Percentiles rank a stretch among this genome's conserved stretches.
These are phyloP conservation scores for Chaetura pelagica DNA, from an alignment of 2,113 vertebrate genomes.

Conservation along the genomic window DNA sequence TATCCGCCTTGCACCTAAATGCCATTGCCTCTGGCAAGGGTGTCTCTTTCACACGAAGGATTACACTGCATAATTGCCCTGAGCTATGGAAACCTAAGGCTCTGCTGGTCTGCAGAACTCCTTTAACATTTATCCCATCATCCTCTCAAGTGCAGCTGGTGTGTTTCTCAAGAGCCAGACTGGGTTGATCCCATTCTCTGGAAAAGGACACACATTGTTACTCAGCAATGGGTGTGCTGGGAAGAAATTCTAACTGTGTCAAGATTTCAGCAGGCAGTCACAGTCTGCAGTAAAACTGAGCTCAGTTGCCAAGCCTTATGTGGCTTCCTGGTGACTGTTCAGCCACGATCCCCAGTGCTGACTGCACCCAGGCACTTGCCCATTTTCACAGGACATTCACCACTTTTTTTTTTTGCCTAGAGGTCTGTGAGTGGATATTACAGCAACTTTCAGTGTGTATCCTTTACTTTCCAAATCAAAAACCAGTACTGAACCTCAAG, in stretches of 20 bases:
- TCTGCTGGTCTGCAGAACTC: conserved; percentile 26
- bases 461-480: not conserved
- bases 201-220: conserved; percentile 55
- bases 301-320: not conserved
- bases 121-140: conserved; percentile 6
- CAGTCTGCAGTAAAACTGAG: not conserved
- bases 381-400: not conserved
- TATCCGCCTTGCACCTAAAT: conserved; percentile 14
- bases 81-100: conserved; percentile 18
- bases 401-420: not conserved
- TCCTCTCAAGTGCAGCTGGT: conserved; percentile 45
- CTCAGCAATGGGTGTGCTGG: conserved; percentile 54
- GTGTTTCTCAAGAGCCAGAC: conserved; percentile 54
- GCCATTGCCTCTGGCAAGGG: conserved; percentile 39
- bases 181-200: conserved; percentile 47
- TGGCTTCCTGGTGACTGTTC: not conserved
- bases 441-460: not conserved
- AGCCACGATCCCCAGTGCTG: not conserved
- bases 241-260: conserved; percentile 31
- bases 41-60: conserved; percentile 8
- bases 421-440: not conserved
- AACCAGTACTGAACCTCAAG: not conserved
- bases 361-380: not conserved
- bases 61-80: not conserved
- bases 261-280: conserved; percentile 38